These are phyloP conservation scores for Tenthredo notha DNA, from an alignment of 2,888 invertebrate genomes.

Conservation along the genomic window DNA sequence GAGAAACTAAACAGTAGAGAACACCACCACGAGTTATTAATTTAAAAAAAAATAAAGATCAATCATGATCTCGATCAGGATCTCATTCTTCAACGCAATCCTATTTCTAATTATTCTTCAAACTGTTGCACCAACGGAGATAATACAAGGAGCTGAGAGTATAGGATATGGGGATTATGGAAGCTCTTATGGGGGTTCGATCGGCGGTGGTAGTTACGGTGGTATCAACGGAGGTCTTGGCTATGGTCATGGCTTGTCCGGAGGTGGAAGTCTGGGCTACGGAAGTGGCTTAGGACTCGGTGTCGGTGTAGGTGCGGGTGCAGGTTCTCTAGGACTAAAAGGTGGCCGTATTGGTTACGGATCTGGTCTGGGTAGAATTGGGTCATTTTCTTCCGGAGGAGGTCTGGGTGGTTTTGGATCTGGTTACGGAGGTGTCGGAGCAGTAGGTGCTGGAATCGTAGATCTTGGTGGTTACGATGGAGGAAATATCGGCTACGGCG, in stretches of 20 bases:
- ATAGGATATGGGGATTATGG: constrained; percentile 68
- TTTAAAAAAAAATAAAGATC: background rate
- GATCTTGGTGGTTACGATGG: constrained; percentile 59
- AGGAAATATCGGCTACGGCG: constrained; percentile 61
- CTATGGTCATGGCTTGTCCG: constrained; percentile 67
- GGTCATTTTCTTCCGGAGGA: constrained; percentile 25
- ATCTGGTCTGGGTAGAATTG: constrained; percentile 38
- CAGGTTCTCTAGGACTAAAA: constrained; percentile 74
- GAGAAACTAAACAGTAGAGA: background rate
- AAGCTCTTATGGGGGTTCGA: constrained; percentile 75
- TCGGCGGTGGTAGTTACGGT: constrained; percentile 76
- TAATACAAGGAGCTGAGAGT: constrained; percentile 49
- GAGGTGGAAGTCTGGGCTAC: constrained; percentile 74
- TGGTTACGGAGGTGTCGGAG: constrained; percentile 10
- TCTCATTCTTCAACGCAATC: constrained; percentile 9
- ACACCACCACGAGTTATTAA: background rate
- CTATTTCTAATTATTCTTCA: background rate
- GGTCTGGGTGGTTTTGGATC: background rate
- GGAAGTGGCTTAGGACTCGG: constrained; percentile 69
- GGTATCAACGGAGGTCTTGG: constrained; percentile 76
- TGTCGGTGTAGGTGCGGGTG: constrained; percentile 76
- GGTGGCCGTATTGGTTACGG: constrained; percentile 67
- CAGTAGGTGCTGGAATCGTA: constrained; percentile 15
- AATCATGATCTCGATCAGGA: constrained; percentile 12
- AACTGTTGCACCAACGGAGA: background rate